Evolutionary conservation across 2,888 invertebrate species (phyloP), one percentile per base, ranked within the genome.

Genomic region (Gastracanthus pulcherrimus): DNA sequence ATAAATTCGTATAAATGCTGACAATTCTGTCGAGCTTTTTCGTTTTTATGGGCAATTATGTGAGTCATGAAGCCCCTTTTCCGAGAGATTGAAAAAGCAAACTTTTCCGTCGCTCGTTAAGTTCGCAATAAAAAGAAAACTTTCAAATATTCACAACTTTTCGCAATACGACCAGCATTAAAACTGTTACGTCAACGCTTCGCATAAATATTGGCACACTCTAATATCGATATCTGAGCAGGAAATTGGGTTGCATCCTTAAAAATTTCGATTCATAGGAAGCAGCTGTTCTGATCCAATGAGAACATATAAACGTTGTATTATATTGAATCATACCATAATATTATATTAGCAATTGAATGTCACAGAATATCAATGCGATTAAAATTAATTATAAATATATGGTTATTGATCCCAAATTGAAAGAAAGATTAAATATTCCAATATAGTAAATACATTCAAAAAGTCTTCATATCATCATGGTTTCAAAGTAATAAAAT

Each of bases 31-130:
- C 55, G 26, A 55, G 2, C 9, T 31, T 38, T 71, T 29, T 38
- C 6, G 26, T 72, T 66, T 62, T 72, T 72, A 79, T 58, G 11
- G 55, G 34, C 38, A 67, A 79, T 79, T 79, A 72, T 55, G 51
- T 23, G 23, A 64, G 38, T 31, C 38, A 48, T 55, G 31, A 72
- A 72, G 16, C n/a, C 38, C 23, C 67, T 77, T n/a, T n/a, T 55
- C 11, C n/a, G 3, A 60, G 34, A 79, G 60, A 74, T 74, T 74
- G 67, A 60, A 67, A 77, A 67, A 74, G 41, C 36, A 38, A 79
- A 74, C 41, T 78, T 78, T 77, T 74, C 79, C 48, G 41, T 36
- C 38, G 19, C 41, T 71, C 78, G 55, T 66, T 55, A 66, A 38
- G 19, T 66, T 67, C 29, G 58, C 31, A 67, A 45, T 79, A 60